A percentile compares a stretch with the other conserved stretches of the same genome.
Evolutionary conservation across 2,113 vertebrate species (phyloP).

Genomic region (Pangasianodon hypophthalmus): DNA sequence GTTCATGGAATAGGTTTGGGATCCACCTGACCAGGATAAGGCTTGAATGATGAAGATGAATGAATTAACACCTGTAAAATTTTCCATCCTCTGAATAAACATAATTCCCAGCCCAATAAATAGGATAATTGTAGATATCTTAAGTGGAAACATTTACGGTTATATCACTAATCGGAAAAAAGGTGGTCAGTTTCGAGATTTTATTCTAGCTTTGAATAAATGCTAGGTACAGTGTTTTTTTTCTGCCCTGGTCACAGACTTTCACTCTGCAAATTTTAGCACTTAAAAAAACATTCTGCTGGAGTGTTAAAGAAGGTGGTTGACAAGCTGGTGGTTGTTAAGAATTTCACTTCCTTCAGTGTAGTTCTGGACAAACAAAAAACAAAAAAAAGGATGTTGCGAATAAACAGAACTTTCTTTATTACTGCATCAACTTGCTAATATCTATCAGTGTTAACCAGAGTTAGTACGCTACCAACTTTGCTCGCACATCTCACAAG

Average conservation of each 20-base stretch:
- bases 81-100: neutral
- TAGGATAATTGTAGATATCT: neutral
- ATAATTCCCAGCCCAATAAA: neutral
- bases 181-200: neutral
- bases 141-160: neutral
- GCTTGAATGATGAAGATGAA: neutral
- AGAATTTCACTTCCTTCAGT: constrained; percentile 22
- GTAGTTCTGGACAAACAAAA: neutral
- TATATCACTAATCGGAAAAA: neutral
- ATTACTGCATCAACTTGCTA: neutral
- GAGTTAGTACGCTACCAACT: neutral
- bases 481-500: neutral
- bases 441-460: neutral
- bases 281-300: neutral
- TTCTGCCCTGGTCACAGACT: neutral
- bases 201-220: no score
- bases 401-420: neutral
- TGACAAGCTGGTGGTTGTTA: neutral
- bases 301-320: neutral
- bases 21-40: no score
- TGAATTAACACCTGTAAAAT: neutral
- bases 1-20: neutral
- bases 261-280: neutral
- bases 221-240: neutral
- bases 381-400: neutral